A percentile compares a stretch with the other conserved stretches of the same genome.
Evolutionary conservation across 2,888 invertebrate species (phyloP).

Genomic region (Epinotia bilunana): DNA sequence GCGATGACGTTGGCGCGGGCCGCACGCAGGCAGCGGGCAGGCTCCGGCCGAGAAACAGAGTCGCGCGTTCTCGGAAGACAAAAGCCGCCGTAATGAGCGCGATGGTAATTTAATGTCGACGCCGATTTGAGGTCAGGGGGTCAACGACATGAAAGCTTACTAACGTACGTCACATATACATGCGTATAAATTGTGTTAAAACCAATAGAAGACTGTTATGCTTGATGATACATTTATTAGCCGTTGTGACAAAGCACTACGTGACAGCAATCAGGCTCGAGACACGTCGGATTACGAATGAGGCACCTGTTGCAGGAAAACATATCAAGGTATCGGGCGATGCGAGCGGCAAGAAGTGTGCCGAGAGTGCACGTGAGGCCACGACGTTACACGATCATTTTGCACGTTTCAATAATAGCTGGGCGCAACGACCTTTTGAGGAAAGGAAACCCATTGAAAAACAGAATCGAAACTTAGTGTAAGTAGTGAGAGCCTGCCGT

Average conservation of each 20-base stretch:
- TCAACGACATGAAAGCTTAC: slow-evolving; percentile 37
- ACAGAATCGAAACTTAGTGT: neutral
- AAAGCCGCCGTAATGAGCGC: slow-evolving; percentile 29
- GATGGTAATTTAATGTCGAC: slow-evolving; percentile 33
- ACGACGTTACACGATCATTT: slow-evolving; percentile 1
- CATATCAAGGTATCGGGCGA: slow-evolving; percentile 11
- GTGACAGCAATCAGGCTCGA: slow-evolving; percentile 25
- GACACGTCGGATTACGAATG: slow-evolving; percentile 35
- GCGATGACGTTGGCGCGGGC: slow-evolving; percentile 15
- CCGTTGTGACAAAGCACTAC: slow-evolving; percentile 14
- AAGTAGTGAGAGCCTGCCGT: too few relatives aligned
- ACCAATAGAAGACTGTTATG: slow-evolving; percentile 1
- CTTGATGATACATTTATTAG: neutral
- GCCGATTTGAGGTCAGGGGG: slow-evolving; percentile 39
- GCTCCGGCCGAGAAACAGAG: slow-evolving; percentile 18
- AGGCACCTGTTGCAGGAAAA: slow-evolving; percentile 37
- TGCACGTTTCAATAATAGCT: slow-evolving; percentile 29
- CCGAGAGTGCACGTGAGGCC: slow-evolving; percentile 12
- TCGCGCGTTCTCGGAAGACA: slow-evolving; percentile 34
- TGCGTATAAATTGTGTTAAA: neutral
- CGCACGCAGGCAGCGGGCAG: neutral
- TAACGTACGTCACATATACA: neutral
- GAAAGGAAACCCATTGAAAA: slow-evolving; percentile 22
- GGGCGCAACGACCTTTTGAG: slow-evolving; percentile 33
- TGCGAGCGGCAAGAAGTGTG: slow-evolving; percentile 21